Conservation (phyloP, 2,797 vertebrate genomes). For the Craterocephalus amniculus region DNA sequence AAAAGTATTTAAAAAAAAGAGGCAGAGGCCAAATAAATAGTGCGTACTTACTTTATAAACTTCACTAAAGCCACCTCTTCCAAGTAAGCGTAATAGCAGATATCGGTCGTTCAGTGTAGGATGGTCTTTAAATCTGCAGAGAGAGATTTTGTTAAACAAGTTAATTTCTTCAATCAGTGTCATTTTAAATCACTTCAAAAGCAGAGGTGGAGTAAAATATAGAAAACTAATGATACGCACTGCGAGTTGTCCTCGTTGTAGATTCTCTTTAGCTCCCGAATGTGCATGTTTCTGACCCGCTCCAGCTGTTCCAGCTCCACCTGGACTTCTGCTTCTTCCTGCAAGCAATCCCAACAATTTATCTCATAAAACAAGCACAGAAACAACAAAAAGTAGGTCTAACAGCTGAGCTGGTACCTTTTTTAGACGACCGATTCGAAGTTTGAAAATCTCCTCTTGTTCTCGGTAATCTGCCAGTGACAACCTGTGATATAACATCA, state of each 20-base stretch:
- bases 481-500: constrained; percentile 81
- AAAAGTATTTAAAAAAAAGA: background rate
- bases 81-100: constrained; percentile 92
- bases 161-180: background rate
- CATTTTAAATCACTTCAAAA: background rate
- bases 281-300: constrained; percentile 97
- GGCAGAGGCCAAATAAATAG: background rate
- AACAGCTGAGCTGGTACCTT: constrained; percentile 82
- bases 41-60: constrained; percentile 91
- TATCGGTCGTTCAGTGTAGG: constrained; percentile 97
- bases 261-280: constrained; percentile 98
- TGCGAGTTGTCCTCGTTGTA: constrained; percentile 99
- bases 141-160: background rate
- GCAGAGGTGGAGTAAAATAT: background rate
- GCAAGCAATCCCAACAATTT: constrained; percentile 22
- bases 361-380: background rate
- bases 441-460: constrained; percentile 99
- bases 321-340: constrained; percentile 99
- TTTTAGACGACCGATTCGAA: constrained; percentile 96
- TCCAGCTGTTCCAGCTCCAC: constrained; percentile 95
- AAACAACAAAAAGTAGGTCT: background rate
- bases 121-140: constrained; percentile 95
- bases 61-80: constrained; percentile 98
- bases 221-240: constrained; percentile 77
- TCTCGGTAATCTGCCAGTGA: constrained; percentile 98